Conservation (phyloP, 1,140 invertebrate genomes). For the Zaprionus ghesquierei region DNA sequence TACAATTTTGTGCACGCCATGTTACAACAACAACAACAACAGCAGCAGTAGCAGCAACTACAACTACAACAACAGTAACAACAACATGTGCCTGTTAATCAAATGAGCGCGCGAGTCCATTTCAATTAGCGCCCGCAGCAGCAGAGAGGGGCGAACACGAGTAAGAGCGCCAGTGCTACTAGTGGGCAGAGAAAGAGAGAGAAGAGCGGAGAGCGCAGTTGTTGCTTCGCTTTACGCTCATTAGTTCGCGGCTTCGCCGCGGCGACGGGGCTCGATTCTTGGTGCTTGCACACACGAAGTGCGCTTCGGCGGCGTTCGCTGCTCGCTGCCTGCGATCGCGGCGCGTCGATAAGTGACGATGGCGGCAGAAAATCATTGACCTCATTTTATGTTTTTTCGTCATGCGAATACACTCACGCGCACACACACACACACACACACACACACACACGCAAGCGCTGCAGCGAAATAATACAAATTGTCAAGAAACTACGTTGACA, state of each 20-base stretch:
- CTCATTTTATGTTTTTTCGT: slow-evolving; percentile 68
- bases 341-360: slow-evolving; percentile 68
- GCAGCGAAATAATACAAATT: slow-evolving; percentile 11
- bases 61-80: slow-evolving; percentile 4
- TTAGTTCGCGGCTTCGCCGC: too few relatives aligned
- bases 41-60: background rate
- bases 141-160: background rate
- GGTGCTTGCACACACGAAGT: slow-evolving; percentile 52
- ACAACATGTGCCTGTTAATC: slow-evolving; percentile 36
- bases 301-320: slow-evolving; percentile 60
- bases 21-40: slow-evolving; percentile 26
- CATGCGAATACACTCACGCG: slow-evolving; percentile 56
- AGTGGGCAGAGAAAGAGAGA: slow-evolving; percentile 20
- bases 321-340: slow-evolving; percentile 65
- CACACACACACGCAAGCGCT: slow-evolving; percentile 2
- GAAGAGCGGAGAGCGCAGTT: background rate
- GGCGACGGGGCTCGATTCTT: slow-evolving; percentile 30
- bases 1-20: slow-evolving; percentile 38
- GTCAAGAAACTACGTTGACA: slow-evolving; percentile 33
- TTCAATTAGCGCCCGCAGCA: slow-evolving; percentile 25
- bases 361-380: slow-evolving; percentile 78
- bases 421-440: slow-evolving; percentile 27
- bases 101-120: slow-evolving; percentile 36
- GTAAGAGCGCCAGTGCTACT: background rate
- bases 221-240: slow-evolving; percentile 32